Evolutionary conservation across 2,888 invertebrate genomes (phyloP), one percentile per base, ranked within the genome.

Genomic region (Diaprepes abbreviatus): DNA sequence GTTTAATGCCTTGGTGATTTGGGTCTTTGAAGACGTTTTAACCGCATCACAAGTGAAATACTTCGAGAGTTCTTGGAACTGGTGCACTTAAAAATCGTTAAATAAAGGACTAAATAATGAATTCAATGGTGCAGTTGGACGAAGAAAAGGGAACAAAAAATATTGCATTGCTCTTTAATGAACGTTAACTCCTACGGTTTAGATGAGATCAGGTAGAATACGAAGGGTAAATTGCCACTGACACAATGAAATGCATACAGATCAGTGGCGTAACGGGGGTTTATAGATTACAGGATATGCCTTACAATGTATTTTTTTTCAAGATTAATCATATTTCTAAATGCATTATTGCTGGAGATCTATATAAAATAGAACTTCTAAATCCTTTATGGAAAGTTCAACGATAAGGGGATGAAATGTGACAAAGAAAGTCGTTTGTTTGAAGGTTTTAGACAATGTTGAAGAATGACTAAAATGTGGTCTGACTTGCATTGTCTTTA

Each of bases 151-250:
- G 74, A 75, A 73, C 74, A 77, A 78, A 77, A 77, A 74, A 76
- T 74, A 77, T 77, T 76, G 75, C 77, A 79, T 77, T 76, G 76
- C 78, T 74, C 74, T 78, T 78, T 77, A 77, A 78, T 77, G 78
- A 77, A 74, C 76, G 75, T 71, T 76, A 73, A 77, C 76, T 76
- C 74, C 73, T 76, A 74, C 75, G 73, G 74, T 73, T 75, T 70
- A 74, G 73, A 73, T 71, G 71, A 73, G 73, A 74, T 73, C 77
- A 77, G 77, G 77, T 77, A 76, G 75, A 71, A 71, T 62, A 38
- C 58, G 59, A 60, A 68, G 71, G 66, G 72, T 72, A 63, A 70
- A 72, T 70, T 66, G 66, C 66, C 71, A 71, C 66, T 71, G 63
- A 66, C 62, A 70, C 66, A 66, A 66, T 55, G 48, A 54, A 66